phyloP scores from a whole-genome alignment of 1,140 invertebrate genomes.

The Drosophila guanche region DNA sequence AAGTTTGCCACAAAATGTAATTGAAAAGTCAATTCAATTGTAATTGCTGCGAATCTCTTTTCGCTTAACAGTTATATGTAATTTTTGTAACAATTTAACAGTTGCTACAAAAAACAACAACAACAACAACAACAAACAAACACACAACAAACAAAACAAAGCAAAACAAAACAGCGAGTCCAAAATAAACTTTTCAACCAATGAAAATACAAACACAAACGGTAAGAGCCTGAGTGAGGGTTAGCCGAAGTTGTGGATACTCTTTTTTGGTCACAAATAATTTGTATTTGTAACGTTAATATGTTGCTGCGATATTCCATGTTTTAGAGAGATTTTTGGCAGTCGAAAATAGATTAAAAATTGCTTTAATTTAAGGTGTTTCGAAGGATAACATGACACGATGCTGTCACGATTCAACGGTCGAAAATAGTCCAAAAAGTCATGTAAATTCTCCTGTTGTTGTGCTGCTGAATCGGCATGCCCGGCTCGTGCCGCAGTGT shows the following conservation, averaged over 20 bases:
- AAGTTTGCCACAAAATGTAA: conserved; percentile 65
- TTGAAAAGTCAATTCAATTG: conserved; percentile 77
- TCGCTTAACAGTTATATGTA: conserved; percentile 60
- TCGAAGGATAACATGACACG: no score
- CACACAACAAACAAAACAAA: conserved; percentile 8
- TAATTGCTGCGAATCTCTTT: conserved; percentile 54
- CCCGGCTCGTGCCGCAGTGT: no score
- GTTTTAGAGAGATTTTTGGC: no score
- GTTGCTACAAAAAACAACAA: background rate
- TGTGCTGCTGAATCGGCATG: no score
- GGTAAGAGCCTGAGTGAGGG: no score
- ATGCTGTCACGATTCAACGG: no score
- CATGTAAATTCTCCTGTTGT: no score
- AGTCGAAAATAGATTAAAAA: background rate
- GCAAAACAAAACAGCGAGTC: conserved; percentile 31
- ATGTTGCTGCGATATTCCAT: no score
- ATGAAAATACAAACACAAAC: conserved; percentile 3
- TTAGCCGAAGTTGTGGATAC: no score
- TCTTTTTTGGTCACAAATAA: background rate
- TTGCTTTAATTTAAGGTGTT: no score
- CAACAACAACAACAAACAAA: conserved; percentile 31
- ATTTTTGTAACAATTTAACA: conserved; percentile 80
- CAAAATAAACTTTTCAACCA: conserved; percentile 39
- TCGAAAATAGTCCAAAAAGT: no score
- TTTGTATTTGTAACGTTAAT: no score